Base-by-base conservation (phyloP, 92 coral and sea anemone genomes). In the Phenganax stokvisi region DNA sequence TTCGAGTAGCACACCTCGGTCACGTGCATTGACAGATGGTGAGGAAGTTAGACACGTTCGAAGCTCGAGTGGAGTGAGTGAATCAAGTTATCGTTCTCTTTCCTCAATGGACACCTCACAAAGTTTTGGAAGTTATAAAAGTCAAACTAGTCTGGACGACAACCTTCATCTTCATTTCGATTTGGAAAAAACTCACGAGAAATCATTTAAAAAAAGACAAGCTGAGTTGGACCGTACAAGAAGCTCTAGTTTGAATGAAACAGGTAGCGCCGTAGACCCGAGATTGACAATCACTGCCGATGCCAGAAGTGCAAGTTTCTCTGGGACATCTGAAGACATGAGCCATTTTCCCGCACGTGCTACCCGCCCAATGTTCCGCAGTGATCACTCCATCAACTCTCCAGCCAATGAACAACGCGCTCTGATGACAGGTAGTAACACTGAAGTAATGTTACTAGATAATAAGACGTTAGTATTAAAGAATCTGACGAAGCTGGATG, bases 271-370 rank as follows among this genome's bases (percentile, higher is more conserved):
- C 51, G 89, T 88, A 28, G 90, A 93, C 58, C 98, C 98, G 3
- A 87, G 97, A 54, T 84, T 94, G 62, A 87, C 88, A 75, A 90
- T 94, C 25, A 87, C 89, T 47, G 91, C 97, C 60, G 97, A 91
- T 79, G 88, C 91, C 51, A 86, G 98, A 25, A 91, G 98, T 82
- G 89, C 98, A 3, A 94, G 98, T 81, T 94, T 94, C 58, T 92
- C 91, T 76, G 98, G 98, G 15, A 94, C 97, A 78, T 90, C 97
- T 3, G 97, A 94, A 61, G 83, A 65, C 56, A 63, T 65, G 54
- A 47, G 61, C 20, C 74, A 79, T 37, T 79, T 2, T 65, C 83
- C 83, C 27, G 70, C 61, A 57, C 83, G 74, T 17, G 73, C 74
- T 20, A 62, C 25, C 53, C 73, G 83, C 11, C 83, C 54, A 64